A percentile compares a stretch with the other conserved stretches of the same genome.
Conservation (phyloP, 2,888 invertebrate genomes). For the Tetragnatha montana region DNA sequence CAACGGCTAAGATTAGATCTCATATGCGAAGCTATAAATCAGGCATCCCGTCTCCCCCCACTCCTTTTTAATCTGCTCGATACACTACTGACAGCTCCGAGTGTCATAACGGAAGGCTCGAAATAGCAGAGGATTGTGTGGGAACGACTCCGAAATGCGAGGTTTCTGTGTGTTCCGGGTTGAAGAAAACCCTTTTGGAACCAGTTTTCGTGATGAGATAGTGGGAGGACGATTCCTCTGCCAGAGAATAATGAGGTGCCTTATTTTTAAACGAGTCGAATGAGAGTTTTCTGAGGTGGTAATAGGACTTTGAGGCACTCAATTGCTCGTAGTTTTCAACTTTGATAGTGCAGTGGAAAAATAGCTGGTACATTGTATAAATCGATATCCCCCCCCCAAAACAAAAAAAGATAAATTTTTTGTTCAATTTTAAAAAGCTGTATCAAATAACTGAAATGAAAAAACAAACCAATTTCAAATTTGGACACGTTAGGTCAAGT, state of each 20-base stretch:
- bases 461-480: no score
- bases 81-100: constrained; percentile 36
- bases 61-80: constrained; percentile 17
- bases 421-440: no score
- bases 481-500: no score
- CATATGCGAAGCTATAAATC: constrained; percentile 52
- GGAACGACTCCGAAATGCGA: background rate
- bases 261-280: background rate
- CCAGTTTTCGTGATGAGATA: background rate
- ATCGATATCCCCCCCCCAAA: no score
- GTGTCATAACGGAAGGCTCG: constrained; percentile 28
- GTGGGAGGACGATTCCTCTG: background rate
- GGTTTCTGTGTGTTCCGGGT: background rate
- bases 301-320: no score
- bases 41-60: constrained; percentile 2
- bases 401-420: no score
- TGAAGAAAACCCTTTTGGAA: background rate
- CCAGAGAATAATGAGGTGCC: background rate
- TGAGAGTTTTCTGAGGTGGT: no score
- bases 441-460: no score
- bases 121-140: constrained; percentile 22
- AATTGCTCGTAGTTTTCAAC: no score
- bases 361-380: no score
- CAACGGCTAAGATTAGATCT: background rate
- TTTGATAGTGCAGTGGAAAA: no score